These are phyloP conservation scores for Cancer borealis DNA, from an alignment of 2,888 invertebrate genomes.

Conservation along the genomic window DNA sequence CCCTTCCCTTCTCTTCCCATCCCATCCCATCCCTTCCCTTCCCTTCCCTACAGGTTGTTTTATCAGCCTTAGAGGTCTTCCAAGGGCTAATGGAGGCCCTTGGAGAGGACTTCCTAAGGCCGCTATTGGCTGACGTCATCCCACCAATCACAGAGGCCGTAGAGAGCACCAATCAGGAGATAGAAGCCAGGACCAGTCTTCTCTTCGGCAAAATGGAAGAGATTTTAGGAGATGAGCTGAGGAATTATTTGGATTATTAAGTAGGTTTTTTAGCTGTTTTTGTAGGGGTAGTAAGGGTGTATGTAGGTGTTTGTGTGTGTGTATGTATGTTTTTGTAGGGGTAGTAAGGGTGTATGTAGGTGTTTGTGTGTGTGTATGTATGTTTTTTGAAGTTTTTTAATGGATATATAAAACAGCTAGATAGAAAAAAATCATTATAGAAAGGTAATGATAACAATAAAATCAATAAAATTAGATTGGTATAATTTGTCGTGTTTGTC, in stretches of 20 bases:
- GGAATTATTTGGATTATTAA: background rate
- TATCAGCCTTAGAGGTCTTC: constrained; percentile 63
- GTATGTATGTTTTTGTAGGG: background rate
- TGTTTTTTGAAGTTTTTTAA: too few species aligned
- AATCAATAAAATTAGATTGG: too few species aligned
- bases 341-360: too few species aligned
- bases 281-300: too few species aligned
- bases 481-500: too few species aligned
- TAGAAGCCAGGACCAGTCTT: constrained; percentile 53
- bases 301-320: too few species aligned
- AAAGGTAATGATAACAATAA: too few species aligned
- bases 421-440: too few species aligned
- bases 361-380: too few species aligned
- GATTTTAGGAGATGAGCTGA: constrained; percentile 63
- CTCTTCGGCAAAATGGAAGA: constrained; percentile 69
- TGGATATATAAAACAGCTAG: too few species aligned
- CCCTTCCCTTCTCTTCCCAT: background rate
- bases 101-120: constrained; percentile 73
- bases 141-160: constrained; percentile 70
- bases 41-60: constrained; percentile 57
- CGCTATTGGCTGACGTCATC: constrained; percentile 74
- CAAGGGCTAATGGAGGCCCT: constrained; percentile 65
- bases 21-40: background rate
- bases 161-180: constrained; percentile 61
- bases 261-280: background rate